A percentile compares a stretch with the other conserved stretches of the same genome.
Conservation (phyloP, 2,888 invertebrate genomes). For the Leptopilina syphax region DNA sequence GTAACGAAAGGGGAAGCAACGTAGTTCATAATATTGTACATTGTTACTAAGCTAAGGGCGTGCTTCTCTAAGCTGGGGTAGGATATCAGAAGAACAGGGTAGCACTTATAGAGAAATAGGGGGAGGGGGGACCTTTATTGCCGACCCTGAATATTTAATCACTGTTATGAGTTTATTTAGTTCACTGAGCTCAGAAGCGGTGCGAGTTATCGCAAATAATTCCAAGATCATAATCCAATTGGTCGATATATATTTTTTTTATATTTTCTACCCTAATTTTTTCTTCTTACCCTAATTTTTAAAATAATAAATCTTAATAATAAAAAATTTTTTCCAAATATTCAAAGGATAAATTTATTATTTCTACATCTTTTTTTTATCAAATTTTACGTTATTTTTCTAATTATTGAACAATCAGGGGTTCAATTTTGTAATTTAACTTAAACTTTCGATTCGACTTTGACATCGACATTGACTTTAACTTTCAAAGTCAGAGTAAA, state of each 20-base stretch:
- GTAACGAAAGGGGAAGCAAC: slow-evolving; percentile 47
- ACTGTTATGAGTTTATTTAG: slow-evolving; percentile 72
- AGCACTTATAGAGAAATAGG: slow-evolving; percentile 58
- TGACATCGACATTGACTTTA: no score
- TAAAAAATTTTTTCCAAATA: no score
- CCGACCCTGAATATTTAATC: slow-evolving; percentile 72
- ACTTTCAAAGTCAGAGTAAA: no score
- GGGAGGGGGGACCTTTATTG: slow-evolving; percentile 64
- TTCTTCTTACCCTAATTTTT: background rate
- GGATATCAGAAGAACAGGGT: slow-evolving; percentile 59
- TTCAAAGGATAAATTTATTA: no score
- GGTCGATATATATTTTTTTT: background rate
- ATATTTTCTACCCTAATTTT: background rate
- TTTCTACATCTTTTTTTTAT: no score
- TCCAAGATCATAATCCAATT: background rate
- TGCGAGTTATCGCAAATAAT: background rate
- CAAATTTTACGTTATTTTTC: no score
- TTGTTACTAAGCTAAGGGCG: slow-evolving; percentile 70
- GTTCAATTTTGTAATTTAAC: no score
- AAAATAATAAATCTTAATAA: no score
- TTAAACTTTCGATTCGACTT: no score
- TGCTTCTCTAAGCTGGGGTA: slow-evolving; percentile 64
- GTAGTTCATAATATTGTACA: slow-evolving; percentile 70
- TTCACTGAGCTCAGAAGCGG: slow-evolving; percentile 21
- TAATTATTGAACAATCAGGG: no score